Base-by-base conservation (phyloP, 2,888 invertebrate genomes). In the Orchesella flavescens region DNA sequence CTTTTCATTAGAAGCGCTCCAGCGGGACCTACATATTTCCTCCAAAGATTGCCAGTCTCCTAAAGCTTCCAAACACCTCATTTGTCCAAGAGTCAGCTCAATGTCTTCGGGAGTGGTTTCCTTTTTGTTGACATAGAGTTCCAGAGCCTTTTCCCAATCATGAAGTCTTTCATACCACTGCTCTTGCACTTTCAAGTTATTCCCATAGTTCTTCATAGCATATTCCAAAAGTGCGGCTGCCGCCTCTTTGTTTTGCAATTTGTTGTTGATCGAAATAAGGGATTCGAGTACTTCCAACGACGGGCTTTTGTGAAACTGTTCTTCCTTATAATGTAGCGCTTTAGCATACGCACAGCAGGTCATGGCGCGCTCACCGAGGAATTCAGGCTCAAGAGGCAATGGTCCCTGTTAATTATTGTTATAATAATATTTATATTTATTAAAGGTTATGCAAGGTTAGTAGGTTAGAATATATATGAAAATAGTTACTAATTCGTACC, bases 101-200 rank as follows among this genome's bases (percentile, higher is more conserved):
- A 94, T 92, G 89, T 96, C 95, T 10, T 92, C 91, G 0, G 92
- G 91, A 86, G 87, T 87, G 0, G 91, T 91, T 9, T 92, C 91
- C 61, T 96, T 91, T 89, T 95, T 95, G 73, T 94, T 94, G 69
- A 94, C 93, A 89, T 99, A 99, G 0, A 97, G 93, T 85, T 94
- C 93, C 59, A 98, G 91, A 0, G 99, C 99, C 89, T 96, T 96
- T 89, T 98, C 97, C 99, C 99, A 99, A 90, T 98, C 97, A 90
- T 99, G 98, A 0, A 99, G 91, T 90, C 99, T 99, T 90, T 99
- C 99, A 90, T 98, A 98, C 99, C 99, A 99, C 9, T 97, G 93
- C 66, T 98, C 97, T 90, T 96, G 94, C 0, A 94, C 93, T 88
- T 91, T 91, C 13, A 90, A 90, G 63, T 92, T 91, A 74, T 93